Percentiles rank a stretch among this genome's conserved stretches.
Evolutionary conservation across 1,140 invertebrate species (phyloP).

Genomic region (Eufriesea mexicana): DNA sequence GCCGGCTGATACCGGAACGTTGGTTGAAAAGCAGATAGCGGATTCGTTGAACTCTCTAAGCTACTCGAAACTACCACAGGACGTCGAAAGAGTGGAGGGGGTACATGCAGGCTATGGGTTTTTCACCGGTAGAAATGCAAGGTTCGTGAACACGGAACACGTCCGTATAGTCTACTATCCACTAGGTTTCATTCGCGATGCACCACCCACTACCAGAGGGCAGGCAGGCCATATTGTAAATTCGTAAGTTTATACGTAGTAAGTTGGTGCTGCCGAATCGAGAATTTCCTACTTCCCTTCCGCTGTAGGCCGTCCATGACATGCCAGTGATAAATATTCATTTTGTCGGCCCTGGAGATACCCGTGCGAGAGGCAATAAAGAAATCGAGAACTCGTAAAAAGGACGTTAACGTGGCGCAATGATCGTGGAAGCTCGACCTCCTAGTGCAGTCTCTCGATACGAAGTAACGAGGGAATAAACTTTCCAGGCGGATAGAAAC

Average conservation of each 20-base stretch:
- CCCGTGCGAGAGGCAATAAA: conserved; percentile 8
- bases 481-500: not conserved
- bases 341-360: conserved; percentile 11
- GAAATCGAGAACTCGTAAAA: conserved; percentile 53
- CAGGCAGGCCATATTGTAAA: conserved; percentile 41
- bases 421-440: not conserved
- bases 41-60: conserved; percentile 10
- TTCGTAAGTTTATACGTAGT: conserved; percentile 60
- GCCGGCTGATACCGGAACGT: not conserved
- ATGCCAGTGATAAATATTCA: conserved; percentile 60
- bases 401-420: conserved; percentile 48
- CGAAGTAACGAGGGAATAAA: conserved; percentile 11
- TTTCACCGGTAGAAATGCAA: not conserved
- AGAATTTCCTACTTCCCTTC: conserved; percentile 50
- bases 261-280: conserved; percentile 24
- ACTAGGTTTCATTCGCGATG: not conserved
- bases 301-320: conserved; percentile 5
- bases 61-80: not conserved
- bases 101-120: not conserved
- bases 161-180: not conserved
- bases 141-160: conserved; percentile 13
- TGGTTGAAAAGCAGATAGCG: conserved; percentile 6
- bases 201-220: not conserved
- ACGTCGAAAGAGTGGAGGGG: not conserved
- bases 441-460: not conserved